Evolutionary conservation across 2,797 vertebrate species (phyloP).

Genomic region (Sebastolobus altivelis): DNA sequence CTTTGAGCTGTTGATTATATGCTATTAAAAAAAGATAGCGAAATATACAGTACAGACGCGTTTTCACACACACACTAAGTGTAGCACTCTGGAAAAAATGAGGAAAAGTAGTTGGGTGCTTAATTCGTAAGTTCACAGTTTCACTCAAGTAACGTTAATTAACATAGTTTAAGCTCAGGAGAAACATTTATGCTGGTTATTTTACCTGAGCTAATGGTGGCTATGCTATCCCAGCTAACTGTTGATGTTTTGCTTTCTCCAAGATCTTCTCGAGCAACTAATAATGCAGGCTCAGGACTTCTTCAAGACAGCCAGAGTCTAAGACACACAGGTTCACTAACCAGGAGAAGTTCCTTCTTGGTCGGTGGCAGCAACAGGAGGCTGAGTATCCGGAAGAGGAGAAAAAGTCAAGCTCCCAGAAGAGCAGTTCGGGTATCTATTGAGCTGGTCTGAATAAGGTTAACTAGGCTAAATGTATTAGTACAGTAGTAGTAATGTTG

Average conservation of each 20-base stretch:
- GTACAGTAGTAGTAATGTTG: no score
- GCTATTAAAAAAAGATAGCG: background rate
- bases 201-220: no score
- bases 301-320: background rate
- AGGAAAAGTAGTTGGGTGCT: background rate
- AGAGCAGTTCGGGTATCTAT: background rate
- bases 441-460: no score
- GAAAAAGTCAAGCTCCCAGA: background rate
- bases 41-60: background rate
- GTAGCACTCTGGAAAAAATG: background rate
- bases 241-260: no score
- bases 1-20: background rate
- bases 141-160: no score
- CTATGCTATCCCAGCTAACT: no score
- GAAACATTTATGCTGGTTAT: background rate
- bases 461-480: no score
- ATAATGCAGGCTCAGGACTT: background rate
- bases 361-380: background rate
- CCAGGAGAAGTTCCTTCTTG: background rate
- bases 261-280: background rate
- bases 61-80: background rate
- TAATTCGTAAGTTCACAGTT: conserved; percentile 1
- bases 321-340: background rate
- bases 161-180: background rate
- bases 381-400: no score